Conservation (phyloP, 1,140 invertebrate genomes). For the Meloidogyne hapla region DNA sequence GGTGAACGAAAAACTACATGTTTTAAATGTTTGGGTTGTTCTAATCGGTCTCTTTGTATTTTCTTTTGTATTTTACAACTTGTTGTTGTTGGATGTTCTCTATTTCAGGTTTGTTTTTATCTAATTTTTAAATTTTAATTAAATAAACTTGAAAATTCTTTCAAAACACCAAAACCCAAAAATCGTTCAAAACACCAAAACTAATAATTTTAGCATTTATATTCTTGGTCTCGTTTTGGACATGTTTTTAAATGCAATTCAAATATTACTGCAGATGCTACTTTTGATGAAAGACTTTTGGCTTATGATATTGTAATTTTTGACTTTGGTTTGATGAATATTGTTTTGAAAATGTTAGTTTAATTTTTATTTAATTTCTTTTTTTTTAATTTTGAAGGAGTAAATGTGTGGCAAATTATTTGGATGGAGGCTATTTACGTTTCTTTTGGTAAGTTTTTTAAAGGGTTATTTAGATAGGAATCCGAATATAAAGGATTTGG, state of each 20-base stretch:
- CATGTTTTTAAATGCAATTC: conserved; percentile 55
- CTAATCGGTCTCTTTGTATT: conserved; percentile 36
- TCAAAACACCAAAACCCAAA: too few relatives aligned
- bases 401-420: conserved; percentile 60
- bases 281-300: conserved; percentile 38
- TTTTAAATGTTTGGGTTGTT: conserved; percentile 32
- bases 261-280: conserved; percentile 40
- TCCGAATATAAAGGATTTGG: too few relatives aligned
- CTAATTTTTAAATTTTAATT: too few relatives aligned
- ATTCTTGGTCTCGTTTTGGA: conserved; percentile 45
- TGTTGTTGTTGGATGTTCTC: conserved; percentile 29
- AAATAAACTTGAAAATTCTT: not conserved
- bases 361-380: not conserved
- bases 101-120: conserved; percentile 31
- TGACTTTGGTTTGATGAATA: conserved; percentile 60
- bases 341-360: conserved; percentile 53
- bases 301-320: conserved; percentile 61
- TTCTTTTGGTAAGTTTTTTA: conserved; percentile 35
- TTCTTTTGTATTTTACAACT: conserved; percentile 38
- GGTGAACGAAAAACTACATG: conserved; percentile 1
- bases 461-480: not conserved
- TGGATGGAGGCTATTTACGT: conserved; percentile 57
- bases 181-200: not conserved
- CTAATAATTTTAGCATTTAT: conserved; percentile 48
- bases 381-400: conserved; percentile 4